Evolutionary conservation across 2,888 invertebrate genomes (phyloP).

Genomic region (Dermolepida albohirtum): DNA sequence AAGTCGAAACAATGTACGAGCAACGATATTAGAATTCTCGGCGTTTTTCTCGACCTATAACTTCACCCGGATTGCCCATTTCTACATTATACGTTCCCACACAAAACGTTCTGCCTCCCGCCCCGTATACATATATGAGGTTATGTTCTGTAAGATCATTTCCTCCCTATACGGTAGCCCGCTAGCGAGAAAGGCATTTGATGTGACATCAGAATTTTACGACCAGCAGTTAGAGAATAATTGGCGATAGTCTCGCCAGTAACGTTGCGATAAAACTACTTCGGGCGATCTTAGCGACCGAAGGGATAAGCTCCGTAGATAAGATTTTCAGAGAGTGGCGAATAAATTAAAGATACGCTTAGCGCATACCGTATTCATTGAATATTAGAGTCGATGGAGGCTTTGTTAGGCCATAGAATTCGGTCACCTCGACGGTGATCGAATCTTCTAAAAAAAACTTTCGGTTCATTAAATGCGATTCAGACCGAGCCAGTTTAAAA

Average conservation of each 20-base stretch:
- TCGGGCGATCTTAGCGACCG: neutral
- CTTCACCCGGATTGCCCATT: neutral
- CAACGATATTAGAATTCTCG: constrained; percentile 24
- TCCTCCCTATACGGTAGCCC: constrained; percentile 5
- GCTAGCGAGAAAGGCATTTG: constrained; percentile 1
- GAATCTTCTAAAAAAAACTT: no score
- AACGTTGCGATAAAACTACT: constrained; percentile 32
- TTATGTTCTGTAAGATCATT: constrained; percentile 23
- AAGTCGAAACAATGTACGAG: constrained; percentile 21
- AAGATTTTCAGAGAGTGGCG: no score
- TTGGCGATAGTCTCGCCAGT: constrained; percentile 31
- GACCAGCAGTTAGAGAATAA: constrained; percentile 27
- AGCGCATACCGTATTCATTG: no score
- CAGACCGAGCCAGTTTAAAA: no score
- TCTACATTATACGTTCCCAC: neutral
- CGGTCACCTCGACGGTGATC: no score
- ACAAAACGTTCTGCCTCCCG: no score
- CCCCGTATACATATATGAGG: constrained; percentile 7
- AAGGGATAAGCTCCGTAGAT: no score
- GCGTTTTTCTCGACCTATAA: constrained; percentile 22
- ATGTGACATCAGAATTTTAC: constrained; percentile 26
- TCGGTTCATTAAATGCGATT: no score
- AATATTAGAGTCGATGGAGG: no score
- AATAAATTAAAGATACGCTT: no score
- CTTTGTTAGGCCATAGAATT: no score